phyloP scores from a whole-genome alignment of 1,140 invertebrate genomes.

The Meloidogyne floridensis region DNA sequence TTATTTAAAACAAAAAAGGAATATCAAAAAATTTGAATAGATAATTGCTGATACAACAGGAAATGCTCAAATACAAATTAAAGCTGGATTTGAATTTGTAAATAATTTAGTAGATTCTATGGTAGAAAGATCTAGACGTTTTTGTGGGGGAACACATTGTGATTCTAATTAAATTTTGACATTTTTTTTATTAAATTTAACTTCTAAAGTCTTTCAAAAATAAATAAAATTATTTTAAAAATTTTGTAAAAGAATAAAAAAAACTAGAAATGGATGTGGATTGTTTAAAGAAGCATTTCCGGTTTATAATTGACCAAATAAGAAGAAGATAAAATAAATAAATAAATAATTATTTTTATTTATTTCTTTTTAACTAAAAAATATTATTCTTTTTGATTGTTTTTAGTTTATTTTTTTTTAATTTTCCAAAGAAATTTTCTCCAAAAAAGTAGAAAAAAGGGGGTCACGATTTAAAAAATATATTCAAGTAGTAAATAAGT shows the following conservation, averaged over 20 bases:
- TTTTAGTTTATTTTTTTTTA: too few species aligned
- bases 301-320: conserved; percentile 1
- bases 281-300: not conserved
- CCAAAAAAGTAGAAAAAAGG: too few species aligned
- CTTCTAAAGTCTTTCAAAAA: too few species aligned
- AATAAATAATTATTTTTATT: not conserved
- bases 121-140: conserved; percentile 64
- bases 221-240: too few species aligned
- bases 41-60: conserved; percentile 65
- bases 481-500: too few species aligned
- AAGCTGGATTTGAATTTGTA: conserved; percentile 65
- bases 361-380: not conserved
- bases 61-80: conserved; percentile 58
- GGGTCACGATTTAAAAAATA: too few species aligned
- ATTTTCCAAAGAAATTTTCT: too few species aligned
- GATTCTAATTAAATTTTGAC: not conserved
- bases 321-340: not conserved
- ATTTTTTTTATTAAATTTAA: too few species aligned
- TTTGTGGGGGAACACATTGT: conserved; percentile 58
- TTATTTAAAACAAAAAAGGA: too few species aligned
- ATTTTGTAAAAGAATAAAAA: too few species aligned
- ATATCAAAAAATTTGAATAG: conserved; percentile 20
- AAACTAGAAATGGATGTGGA: too few species aligned
- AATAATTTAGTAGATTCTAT: conserved; percentile 65
- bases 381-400: too few species aligned